Evolutionary conservation across 2,113 vertebrate genomes (phyloP), one percentile per base, ranked within the genome.

Genomic region (Rynchops niger): DNA sequence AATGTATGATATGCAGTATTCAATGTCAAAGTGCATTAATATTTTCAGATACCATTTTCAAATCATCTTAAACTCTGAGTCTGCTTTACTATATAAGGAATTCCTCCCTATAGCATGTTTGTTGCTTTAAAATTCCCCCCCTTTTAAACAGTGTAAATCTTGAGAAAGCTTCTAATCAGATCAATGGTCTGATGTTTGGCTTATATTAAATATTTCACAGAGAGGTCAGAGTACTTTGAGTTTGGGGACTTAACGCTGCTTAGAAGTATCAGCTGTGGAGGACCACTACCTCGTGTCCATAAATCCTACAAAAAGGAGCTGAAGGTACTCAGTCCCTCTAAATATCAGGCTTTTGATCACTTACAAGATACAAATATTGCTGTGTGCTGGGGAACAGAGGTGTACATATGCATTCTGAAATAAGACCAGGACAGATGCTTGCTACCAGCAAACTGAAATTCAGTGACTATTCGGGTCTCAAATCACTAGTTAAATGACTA

Each of bases 11-110:
- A 85, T 93, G 71, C n/a, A 3, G 42, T 45, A 65, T 86, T 88
- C 80, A 81, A 30, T 95, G 78, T 93, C 94, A 84, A 88, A 95
- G 92, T 83, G 45, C 93, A 91, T 97, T 96, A 95, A 93, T 96
- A 94, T 94, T 96, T 95, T 92, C 86, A 93, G 83, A 76, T 58
- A 74, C 25, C 26, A 55, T 81, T 96, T 95, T 81, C 86, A 97
- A 91, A 87, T 89, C 47, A 22, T 88, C 49, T 81, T 70, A 74
- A 87, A 58, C 30, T 73, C 6, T 0, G 23, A 71, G 43, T 56
- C 82, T 91, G 55, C 43, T 74, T 87, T 93, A 53, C 69, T 34
- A 9, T 74, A 45, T 43, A 89, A 91, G 55, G 82, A 82, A 85
- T 19, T 45, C 19, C 12, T 80, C 56, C 26, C 43, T 62, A 12